phyloP scores from a whole-genome alignment of 2,888 invertebrate species.

The Anorthoa munda region DNA sequence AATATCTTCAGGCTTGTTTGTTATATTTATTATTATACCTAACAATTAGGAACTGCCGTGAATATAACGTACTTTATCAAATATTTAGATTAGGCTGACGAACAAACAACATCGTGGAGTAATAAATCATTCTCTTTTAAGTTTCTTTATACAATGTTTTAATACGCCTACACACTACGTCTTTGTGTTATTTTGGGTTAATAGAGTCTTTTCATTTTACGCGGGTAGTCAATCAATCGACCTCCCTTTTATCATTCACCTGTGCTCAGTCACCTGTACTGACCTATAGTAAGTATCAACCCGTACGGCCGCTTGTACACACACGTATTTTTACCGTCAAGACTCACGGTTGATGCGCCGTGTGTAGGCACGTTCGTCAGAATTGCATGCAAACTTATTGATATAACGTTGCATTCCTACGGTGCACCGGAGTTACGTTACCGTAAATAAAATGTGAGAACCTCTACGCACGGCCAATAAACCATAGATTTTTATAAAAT shows the following conservation, averaged over 20 bases:
- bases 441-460: no score
- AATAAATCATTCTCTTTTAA: slow-evolving; percentile 1
- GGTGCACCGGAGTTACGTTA: no score
- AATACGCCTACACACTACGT: no score
- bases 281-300: not conserved
- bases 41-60: not conserved
- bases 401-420: no score
- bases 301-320: not conserved
- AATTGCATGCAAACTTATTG: not conserved
- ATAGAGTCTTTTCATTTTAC: not conserved
- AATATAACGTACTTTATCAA: not conserved
- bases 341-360: not conserved
- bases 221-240: not conserved
- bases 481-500: no score
- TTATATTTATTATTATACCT: no score
- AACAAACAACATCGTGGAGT: not conserved
- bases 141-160: not conserved
- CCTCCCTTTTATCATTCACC: not conserved
- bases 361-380: not conserved
- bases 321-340: no score
- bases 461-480: no score
- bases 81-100: slow-evolving; percentile 5
- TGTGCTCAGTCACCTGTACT: not conserved
- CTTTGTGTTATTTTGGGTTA: not conserved
- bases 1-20: slow-evolving; percentile 9